phyloP scores from a whole-genome alignment of 2,888 invertebrate species.

The Agrypnus murinus region DNA sequence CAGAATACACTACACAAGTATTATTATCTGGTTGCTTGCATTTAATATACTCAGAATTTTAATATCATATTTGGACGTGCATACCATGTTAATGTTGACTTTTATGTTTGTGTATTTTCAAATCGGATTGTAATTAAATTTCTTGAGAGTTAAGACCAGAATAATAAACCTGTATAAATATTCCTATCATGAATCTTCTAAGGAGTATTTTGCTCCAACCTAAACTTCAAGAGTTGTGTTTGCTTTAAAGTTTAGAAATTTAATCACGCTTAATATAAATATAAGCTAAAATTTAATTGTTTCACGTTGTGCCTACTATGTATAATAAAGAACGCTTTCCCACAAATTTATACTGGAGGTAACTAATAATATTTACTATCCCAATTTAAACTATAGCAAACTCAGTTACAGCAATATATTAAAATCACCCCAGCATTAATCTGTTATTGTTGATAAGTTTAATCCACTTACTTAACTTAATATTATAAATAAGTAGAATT shows the following conservation, averaged over 20 bases:
- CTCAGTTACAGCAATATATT: too few relatives aligned
- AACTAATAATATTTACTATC: too few relatives aligned
- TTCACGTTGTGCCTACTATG: conserved; percentile 6
- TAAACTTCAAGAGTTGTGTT: conserved; percentile 13
- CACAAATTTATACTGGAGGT: too few relatives aligned
- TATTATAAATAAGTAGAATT: conserved; percentile 22
- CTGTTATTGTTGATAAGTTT: too few relatives aligned
- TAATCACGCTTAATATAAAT: conserved; percentile 22
- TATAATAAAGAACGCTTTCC: too few relatives aligned
- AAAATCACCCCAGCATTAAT: too few relatives aligned
- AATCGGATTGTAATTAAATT: conserved; percentile 24
- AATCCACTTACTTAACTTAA: too few relatives aligned
- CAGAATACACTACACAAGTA: too few relatives aligned
- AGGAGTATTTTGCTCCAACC: neutral
- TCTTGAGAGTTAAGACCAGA: conserved; percentile 12
- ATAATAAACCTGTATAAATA: conserved; percentile 19
- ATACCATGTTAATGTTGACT: neutral
- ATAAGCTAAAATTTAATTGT: conserved; percentile 6
- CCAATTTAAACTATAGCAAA: too few relatives aligned
- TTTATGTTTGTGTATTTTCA: neutral
- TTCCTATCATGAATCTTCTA: conserved; percentile 10
- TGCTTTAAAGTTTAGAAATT: conserved; percentile 1
- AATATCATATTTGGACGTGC: neutral
- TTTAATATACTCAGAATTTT: neutral
- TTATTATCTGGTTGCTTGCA: too few relatives aligned